These are phyloP conservation scores for Pitangus sulphuratus DNA, from an alignment of 2,797 vertebrate species.

Conservation along the genomic window DNA sequence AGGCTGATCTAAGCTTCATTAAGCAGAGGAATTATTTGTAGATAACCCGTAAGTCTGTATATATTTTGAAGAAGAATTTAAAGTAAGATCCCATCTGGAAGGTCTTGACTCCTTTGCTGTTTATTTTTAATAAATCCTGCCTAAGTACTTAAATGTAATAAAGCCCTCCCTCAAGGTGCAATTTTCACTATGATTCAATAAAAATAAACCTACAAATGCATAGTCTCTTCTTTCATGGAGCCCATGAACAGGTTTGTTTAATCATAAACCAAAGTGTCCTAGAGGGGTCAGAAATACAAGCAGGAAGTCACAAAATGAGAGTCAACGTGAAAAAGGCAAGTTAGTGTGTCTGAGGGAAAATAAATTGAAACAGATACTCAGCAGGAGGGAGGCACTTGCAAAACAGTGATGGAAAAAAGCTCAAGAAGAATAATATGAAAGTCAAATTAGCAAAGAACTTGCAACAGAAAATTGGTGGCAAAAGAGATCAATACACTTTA, in stretches of 20 bases:
- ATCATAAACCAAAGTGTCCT: conserved; percentile 29
- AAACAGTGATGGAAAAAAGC: neutral
- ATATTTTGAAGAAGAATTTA: neutral
- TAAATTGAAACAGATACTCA: conserved; percentile 42
- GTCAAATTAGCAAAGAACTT: neutral
- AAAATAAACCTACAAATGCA: conserved; percentile 54
- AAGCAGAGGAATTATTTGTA: neutral
- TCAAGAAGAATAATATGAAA: neutral
- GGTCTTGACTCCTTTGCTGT: conserved; percentile 16
- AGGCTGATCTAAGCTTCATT: neutral
- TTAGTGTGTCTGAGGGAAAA: conserved; percentile 27
- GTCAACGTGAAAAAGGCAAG: neutral
- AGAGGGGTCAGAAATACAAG: conserved; percentile 33
- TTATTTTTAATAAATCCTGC: conserved; percentile 65
- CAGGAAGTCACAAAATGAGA: conserved; percentile 58
- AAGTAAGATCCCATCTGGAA: neutral
- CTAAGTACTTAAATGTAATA: conserved; percentile 57
- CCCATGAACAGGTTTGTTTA: conserved; percentile 49
- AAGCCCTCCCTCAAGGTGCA: conserved; percentile 41
- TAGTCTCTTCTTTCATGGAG: neutral
- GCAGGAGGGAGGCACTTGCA: neutral
- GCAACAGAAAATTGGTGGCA: neutral
- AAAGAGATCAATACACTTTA: neutral
- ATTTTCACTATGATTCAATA: conserved; percentile 58
- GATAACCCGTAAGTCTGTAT: neutral